Evolutionary conservation across 2,797 vertebrate genomes (phyloP).

Genomic region (Enteromius anoplus): DNA sequence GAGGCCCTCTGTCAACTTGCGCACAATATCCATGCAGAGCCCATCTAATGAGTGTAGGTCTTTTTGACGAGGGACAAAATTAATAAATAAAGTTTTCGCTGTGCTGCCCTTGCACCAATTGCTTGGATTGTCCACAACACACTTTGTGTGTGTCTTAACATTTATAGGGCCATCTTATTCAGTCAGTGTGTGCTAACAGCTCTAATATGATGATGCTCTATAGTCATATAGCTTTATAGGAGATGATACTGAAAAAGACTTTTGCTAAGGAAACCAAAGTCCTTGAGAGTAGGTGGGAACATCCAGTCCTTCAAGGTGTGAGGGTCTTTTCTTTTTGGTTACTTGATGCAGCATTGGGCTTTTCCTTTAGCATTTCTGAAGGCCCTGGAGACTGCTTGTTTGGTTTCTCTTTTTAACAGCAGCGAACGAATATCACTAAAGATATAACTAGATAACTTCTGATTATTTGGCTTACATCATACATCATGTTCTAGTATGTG

Average conservation of each 20-base stretch:
- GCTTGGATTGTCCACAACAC: conserved; percentile 55
- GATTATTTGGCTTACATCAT: background rate
- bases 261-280: conserved; percentile 9
- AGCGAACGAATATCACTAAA: background rate
- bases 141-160: conserved; percentile 59
- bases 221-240: background rate
- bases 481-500: background rate
- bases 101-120: conserved; percentile 64
- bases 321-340: background rate
- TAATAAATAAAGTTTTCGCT: conserved; percentile 58
- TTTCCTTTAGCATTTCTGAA: background rate
- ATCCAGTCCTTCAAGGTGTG: background rate
- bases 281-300: conserved; percentile 1
- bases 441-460: background rate
- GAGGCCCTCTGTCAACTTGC: conserved; percentile 74
- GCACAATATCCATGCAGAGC: conserved; percentile 76
- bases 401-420: background rate
- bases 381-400: background rate
- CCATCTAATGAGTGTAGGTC: conserved; percentile 72
- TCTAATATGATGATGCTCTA: background rate
- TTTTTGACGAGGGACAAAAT: conserved; percentile 64
- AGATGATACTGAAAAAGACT: background rate
- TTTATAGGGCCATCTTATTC: conserved; percentile 48
- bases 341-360: background rate
- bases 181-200: background rate